Base-by-base conservation (phyloP, 2,113 vertebrate genomes). In the Verasper variegatus region DNA sequence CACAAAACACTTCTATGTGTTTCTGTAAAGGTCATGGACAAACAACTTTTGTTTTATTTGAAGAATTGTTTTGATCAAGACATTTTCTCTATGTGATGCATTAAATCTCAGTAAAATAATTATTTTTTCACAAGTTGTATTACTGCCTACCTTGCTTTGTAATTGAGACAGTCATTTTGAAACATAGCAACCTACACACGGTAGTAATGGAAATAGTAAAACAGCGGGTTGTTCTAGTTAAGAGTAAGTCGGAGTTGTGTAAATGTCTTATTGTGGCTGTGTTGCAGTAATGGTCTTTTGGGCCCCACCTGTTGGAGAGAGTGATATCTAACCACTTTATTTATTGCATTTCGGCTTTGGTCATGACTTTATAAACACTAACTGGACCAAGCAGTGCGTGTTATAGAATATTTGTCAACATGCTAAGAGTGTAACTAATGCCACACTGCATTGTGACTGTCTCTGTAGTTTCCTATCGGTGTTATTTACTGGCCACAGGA, bases 401-500 rank as follows among this genome's bases (percentile, higher is more conserved):
- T 8, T 21, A 14, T 55, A 67, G 35, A 64, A 65, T 17, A 62
- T 40, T 63, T 58, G 9, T 20, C 40, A n/a, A 31, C 18, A 45
- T 31, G 49, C 7, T 45, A 57, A 59, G 20, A 78, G 52, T 21
- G 40, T 60, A 59, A 62, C 61, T 49, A 15, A 68, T n/a, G 23
- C 23, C 45, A 18, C 52, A 21, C 52, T 40, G 67, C 72, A 74
- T 67, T 40, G 51, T 56, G 74, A 66, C 67, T 24, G 59, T 72
- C 68, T 77, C 51, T 11, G 27, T 60, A 23, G 49, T 40, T 89
- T 89, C 72, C 76, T 75, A 81, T 81, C 31, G 23, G 57, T 63
- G 58, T 72, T 47, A 78, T 80, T 81, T 68, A 82, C 8, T n/a
- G 45, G 71, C 66, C 83, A 84, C 79, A 45, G 58, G 86, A 83